Evolutionary conservation across 2,113 vertebrate genomes (phyloP).

Genomic region (Myrmophylax atrothorax): DNA sequence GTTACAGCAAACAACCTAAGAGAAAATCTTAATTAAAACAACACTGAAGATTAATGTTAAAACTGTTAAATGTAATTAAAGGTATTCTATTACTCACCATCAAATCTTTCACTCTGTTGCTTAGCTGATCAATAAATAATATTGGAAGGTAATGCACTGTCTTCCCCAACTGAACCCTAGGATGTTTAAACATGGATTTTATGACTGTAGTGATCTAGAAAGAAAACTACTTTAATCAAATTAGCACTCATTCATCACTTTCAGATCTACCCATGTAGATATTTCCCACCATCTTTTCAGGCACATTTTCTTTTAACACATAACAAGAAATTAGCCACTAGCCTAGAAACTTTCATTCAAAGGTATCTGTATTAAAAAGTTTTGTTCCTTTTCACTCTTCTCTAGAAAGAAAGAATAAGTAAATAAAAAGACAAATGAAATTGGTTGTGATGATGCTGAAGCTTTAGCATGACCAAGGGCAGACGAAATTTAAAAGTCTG

Average conservation of each 20-base stretch:
- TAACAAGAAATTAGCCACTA: neutral
- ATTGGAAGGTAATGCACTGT: constrained; percentile 97
- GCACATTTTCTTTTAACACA: neutral
- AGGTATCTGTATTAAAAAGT: neutral
- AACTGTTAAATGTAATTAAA: constrained; percentile 24
- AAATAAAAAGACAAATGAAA: neutral
- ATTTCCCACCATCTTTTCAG: neutral
- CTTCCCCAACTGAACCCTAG: constrained; percentile 88
- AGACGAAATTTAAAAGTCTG: neutral
- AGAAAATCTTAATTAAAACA: neutral
- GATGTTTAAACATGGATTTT: constrained; percentile 45
- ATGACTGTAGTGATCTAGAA: constrained; percentile 16
- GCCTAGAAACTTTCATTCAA: neutral
- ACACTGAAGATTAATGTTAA: neutral
- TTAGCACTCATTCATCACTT: constrained; percentile 33
- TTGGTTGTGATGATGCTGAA: neutral
- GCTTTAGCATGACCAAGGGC: neutral
- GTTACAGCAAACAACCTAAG: neutral
- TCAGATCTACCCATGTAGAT: neutral
- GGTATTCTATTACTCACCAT: constrained; percentile 78
- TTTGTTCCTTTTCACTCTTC: neutral
- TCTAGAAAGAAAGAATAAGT: neutral
- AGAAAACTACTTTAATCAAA: constrained; percentile 47
- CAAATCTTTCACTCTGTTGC: constrained; percentile 95
- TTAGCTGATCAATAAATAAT: constrained; percentile 97